Percentiles rank a stretch among this genome's conserved stretches.
phyloP scores from a whole-genome alignment of 2,888 invertebrate genomes.

The Palloptera scutellata region DNA sequence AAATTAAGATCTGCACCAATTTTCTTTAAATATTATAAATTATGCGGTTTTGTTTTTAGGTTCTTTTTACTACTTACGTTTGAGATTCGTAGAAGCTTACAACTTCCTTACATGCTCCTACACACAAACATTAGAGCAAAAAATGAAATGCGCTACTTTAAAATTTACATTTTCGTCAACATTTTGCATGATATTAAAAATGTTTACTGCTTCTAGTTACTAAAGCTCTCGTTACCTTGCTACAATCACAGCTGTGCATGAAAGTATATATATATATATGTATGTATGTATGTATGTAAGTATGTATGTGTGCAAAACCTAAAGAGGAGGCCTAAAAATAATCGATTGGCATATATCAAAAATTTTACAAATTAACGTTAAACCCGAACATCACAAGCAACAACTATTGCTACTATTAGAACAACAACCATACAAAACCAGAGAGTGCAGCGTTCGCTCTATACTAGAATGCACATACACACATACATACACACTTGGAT shows the following conservation, averaged over 20 bases:
- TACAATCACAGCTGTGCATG: background rate
- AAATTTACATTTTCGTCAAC: too few relatives aligned
- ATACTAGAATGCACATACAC: slow-evolving; percentile 19
- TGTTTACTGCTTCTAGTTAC: background rate
- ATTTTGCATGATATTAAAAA: background rate
- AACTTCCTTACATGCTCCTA: too few relatives aligned
- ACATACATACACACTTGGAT: background rate
- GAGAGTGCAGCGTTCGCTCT: slow-evolving; percentile 22
- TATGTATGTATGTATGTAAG: slow-evolving; percentile 5
- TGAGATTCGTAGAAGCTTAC: too few relatives aligned
- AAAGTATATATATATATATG: background rate
- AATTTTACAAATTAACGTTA: slow-evolving; percentile 55
- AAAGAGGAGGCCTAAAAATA: slow-evolving; percentile 40
- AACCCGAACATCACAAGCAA: slow-evolving; percentile 42
- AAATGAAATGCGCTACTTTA: too few relatives aligned
- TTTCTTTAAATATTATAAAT: too few relatives aligned
- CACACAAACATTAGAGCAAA: too few relatives aligned
- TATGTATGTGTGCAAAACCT: too few relatives aligned
- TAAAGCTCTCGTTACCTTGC: background rate
- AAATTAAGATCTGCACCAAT: too few relatives aligned
- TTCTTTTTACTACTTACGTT: too few relatives aligned
- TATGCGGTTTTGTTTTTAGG: too few relatives aligned
- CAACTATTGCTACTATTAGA: slow-evolving; percentile 12
- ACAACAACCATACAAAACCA: slow-evolving; percentile 21
- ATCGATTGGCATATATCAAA: slow-evolving; percentile 59